phyloP scores from a whole-genome alignment of 1,140 invertebrate genomes.

The Daktulosphaira vitifoliae region DNA sequence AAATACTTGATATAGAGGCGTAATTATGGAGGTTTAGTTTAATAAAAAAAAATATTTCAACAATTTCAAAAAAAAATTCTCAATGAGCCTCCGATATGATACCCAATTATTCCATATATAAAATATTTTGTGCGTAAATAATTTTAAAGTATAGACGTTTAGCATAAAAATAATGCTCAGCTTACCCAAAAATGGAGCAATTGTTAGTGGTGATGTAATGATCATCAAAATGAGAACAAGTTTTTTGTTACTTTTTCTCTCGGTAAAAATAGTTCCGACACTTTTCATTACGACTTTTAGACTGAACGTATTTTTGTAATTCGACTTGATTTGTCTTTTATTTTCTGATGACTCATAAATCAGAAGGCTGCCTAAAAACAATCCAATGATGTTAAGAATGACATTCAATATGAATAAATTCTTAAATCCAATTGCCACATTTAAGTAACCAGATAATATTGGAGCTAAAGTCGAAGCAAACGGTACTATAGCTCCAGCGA shows the following conservation, averaged over 20 bases:
- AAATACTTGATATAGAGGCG: too few species aligned
- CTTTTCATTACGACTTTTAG: background rate
- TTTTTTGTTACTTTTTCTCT: background rate
- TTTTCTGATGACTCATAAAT: background rate
- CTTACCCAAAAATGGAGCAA: constrained; percentile 3
- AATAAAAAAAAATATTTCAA: too few species aligned
- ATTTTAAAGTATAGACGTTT: too few species aligned
- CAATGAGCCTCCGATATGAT: too few species aligned
- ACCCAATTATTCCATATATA: too few species aligned
- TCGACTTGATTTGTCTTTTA: background rate
- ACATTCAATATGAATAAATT: background rate
- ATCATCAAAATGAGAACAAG: constrained; percentile 2
- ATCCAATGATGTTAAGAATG: background rate
- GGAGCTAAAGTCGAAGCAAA: background rate
- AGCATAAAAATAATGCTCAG: too few species aligned
- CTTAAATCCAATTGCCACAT: background rate
- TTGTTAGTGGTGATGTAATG: constrained; percentile 6
- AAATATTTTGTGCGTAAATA: too few species aligned
- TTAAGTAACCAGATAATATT: background rate
- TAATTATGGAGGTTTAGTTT: too few species aligned
- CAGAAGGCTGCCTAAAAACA: background rate
- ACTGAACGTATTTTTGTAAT: background rate
- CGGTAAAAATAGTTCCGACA: background rate
- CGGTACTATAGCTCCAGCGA: background rate
- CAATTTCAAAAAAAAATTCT: too few species aligned